phyloP scores from a whole-genome alignment of 1,140 invertebrate species.

The Cylas formicarius region DNA sequence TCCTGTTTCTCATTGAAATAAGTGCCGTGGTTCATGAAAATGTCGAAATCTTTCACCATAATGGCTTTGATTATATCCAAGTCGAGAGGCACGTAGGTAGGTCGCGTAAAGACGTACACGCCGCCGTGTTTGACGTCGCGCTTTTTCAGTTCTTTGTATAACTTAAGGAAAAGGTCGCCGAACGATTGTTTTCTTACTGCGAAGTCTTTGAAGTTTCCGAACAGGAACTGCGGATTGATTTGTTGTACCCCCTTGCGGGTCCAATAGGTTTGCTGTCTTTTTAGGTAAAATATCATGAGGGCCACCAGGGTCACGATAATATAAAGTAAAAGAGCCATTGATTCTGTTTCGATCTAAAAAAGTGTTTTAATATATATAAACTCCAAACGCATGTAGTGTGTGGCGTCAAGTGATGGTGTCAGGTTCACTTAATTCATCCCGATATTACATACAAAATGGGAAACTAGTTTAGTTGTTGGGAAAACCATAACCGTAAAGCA shows the following conservation, averaged over 20 bases:
- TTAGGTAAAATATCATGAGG: too few relatives aligned
- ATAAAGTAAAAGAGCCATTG: too few relatives aligned
- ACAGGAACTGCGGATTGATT: not conserved
- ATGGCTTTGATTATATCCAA: constrained; percentile 44
- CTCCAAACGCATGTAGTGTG: too few relatives aligned
- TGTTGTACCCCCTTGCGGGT: not conserved
- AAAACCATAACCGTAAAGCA: too few relatives aligned
- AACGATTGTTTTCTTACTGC: not conserved
- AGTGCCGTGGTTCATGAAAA: constrained; percentile 43
- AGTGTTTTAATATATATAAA: too few relatives aligned
- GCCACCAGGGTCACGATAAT: too few relatives aligned
- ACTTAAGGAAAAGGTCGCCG: not conserved
- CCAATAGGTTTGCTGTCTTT: not conserved
- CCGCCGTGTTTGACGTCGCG: constrained; percentile 17
- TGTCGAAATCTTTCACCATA: constrained; percentile 43
- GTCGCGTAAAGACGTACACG: constrained; percentile 11
- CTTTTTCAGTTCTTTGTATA: constrained; percentile 34
- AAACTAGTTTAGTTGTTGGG: too few relatives aligned
- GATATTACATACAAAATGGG: too few relatives aligned
- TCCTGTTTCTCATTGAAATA: constrained; percentile 42
- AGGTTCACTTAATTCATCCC: too few relatives aligned
- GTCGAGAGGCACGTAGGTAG: constrained; percentile 37
- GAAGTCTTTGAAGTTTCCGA: constrained; percentile 1
- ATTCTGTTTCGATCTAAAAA: too few relatives aligned
- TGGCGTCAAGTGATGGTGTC: too few relatives aligned